phyloP scores from a whole-genome alignment of 2,888 invertebrate species.

The Athalia cordata region DNA sequence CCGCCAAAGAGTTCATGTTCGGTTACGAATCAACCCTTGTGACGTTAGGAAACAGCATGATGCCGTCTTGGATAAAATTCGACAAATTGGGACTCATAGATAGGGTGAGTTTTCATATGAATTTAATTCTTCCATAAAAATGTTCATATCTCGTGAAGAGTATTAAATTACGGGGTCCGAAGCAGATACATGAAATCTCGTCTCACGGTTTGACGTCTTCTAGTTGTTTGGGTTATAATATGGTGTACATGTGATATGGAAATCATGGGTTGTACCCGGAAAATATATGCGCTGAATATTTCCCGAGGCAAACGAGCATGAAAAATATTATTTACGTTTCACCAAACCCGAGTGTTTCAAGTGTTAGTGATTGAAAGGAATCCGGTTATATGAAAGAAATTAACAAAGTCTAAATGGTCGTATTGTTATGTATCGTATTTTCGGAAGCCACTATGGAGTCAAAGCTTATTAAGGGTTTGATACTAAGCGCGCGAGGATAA shows the following conservation, averaged over 20 bases:
- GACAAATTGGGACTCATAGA: conserved; percentile 92
- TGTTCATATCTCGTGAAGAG: neutral
- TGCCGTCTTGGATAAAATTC: conserved; percentile 90
- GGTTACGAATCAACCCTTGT: conserved; percentile 89
- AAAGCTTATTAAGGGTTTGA: too few relatives aligned
- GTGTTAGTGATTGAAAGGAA: neutral
- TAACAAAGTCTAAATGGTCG: too few relatives aligned
- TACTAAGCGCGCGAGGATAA: too few relatives aligned
- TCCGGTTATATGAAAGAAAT: neutral
- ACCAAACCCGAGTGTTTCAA: too few relatives aligned
- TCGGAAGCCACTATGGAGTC: too few relatives aligned
- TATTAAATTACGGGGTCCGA: neutral
- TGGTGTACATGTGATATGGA: too few relatives aligned
- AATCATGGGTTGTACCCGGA: too few relatives aligned
- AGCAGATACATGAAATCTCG: too few relatives aligned
- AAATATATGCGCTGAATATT: neutral
- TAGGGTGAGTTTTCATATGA: conserved; percentile 78
- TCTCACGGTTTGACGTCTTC: too few relatives aligned
- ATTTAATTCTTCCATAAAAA: neutral
- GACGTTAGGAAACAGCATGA: conserved; percentile 86
- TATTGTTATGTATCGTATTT: too few relatives aligned
- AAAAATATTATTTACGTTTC: too few relatives aligned
- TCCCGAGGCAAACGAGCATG: neutral
- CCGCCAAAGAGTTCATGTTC: conserved; percentile 92
- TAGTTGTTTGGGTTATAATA: too few relatives aligned